These are phyloP conservation scores for Hypocryptadius cinnamomeus DNA, from an alignment of 2,113 vertebrate genomes.

Conservation along the genomic window DNA sequence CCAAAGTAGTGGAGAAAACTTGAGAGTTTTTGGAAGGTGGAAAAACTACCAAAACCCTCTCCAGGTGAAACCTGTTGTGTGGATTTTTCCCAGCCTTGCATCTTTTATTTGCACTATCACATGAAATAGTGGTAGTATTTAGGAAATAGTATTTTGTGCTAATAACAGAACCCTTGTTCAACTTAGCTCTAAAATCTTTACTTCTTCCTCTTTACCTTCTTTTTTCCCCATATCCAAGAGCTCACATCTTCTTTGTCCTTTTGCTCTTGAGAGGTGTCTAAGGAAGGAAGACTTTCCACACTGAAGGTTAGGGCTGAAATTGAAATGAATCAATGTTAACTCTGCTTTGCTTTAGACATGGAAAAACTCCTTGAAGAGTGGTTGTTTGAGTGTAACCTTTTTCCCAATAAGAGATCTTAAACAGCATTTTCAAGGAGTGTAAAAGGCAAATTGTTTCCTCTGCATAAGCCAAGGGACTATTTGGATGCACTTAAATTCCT, in stretches of 20 bases:
- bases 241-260: background rate
- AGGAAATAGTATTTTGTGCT: background rate
- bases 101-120: background rate
- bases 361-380: background rate
- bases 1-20: background rate
- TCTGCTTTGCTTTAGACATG: background rate
- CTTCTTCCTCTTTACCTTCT: background rate
- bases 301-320: background rate
- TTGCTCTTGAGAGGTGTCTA: background rate
- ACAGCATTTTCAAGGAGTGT: background rate
- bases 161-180: background rate
- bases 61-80: background rate
- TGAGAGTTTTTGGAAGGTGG: background rate
- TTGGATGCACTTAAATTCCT: background rate
- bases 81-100: background rate
- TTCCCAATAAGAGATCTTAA: background rate
- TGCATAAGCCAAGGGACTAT: background rate
- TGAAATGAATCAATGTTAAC: rapidly evolving
- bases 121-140: background rate
- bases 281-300: background rate
- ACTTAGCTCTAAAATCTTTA: background rate
- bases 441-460: background rate
- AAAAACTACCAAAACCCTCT: background rate
- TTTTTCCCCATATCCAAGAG: background rate
- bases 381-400: background rate